Conservation (phyloP, 2,888 invertebrate genomes). For the Eupithecia exiguata region DNA sequence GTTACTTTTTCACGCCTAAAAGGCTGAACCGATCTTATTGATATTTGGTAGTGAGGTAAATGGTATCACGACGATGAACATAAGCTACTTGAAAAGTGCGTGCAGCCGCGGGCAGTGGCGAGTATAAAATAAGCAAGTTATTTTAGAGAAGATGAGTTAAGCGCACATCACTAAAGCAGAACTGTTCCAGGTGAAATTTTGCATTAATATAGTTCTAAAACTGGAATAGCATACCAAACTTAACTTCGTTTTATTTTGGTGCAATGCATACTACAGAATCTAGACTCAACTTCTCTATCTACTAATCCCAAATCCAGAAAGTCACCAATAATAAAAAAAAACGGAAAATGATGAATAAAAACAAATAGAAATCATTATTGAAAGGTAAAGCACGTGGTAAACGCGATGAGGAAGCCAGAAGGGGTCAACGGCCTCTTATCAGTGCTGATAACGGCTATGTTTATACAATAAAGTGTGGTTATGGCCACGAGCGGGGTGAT, state of each 20-base stretch:
- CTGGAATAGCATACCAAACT: background rate
- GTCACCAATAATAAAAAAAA: background rate
- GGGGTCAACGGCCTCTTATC: slow-evolving; percentile 69
- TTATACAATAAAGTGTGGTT: slow-evolving; percentile 49
- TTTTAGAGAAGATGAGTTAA: no score
- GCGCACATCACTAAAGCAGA: background rate
- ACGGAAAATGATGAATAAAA: background rate
- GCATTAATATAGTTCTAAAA: background rate
- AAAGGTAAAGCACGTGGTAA: slow-evolving; percentile 53
- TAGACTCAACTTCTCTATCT: no score
- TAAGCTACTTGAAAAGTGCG: no score
- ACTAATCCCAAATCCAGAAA: background rate
- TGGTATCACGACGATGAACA: no score
- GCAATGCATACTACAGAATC: no score
- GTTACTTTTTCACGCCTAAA: no score
- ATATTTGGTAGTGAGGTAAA: no score
- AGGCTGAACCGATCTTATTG: no score
- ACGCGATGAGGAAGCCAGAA: slow-evolving; percentile 56
- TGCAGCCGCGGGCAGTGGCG: no score
- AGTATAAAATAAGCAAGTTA: no score
- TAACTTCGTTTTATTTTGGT: no score
- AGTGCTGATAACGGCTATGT: slow-evolving; percentile 64
- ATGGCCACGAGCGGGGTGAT: slow-evolving; percentile 32
- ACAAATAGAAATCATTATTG: slow-evolving; percentile 20
- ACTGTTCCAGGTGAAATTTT: background rate